Base-by-base conservation (phyloP, 1,140 invertebrate genomes). In the Zaprionus kolodkinae region DNA sequence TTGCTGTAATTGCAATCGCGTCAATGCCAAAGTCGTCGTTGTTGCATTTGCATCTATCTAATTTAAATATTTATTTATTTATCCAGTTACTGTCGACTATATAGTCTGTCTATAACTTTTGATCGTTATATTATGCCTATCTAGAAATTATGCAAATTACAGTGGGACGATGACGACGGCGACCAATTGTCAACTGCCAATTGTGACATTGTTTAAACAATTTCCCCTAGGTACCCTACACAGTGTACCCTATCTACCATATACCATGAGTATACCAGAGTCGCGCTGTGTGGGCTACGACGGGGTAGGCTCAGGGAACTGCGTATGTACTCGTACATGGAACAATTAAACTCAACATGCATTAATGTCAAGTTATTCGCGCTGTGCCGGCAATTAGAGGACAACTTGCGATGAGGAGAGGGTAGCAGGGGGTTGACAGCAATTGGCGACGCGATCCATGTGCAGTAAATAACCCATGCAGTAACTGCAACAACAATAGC, bases 291-390 rank as follows among this genome's bases (percentile, higher is more conserved):
- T 86, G 83, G 79, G 83, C 79, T 69, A 15, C 61, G 60, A 63
- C 21, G 21, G 21, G 21, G 21, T 21, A 21, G 21, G 50, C 43
- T 71, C 70, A 72, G 83, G 84, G 77, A 88, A 87, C 80, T 74
- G 82, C 82, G 83, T 86, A 71, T 79, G 75, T 79, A 15, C 40
- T 43, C 40, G 40, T 45, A 86, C 82, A 87, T 80, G 77, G 77
- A 84, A 87, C 84, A 87, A 87, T 87, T 87, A 87, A 87, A 87
- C 68, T 78, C 84, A 88, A 87, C 85, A 87, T 87, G 84, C 85
- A 87, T 87, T 87, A 89, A 88, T 87, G 84, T 88, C 80, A 88
- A 84, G 73, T 88, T 84, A 84, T 89, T 88, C 80, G 85, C 80
- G 84, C 85, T 88, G 74, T 64, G 67, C 67, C 85, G 61, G 74